Conservation (phyloP, 2,113 vertebrate species). For the Terrapene triunguis region DNA sequence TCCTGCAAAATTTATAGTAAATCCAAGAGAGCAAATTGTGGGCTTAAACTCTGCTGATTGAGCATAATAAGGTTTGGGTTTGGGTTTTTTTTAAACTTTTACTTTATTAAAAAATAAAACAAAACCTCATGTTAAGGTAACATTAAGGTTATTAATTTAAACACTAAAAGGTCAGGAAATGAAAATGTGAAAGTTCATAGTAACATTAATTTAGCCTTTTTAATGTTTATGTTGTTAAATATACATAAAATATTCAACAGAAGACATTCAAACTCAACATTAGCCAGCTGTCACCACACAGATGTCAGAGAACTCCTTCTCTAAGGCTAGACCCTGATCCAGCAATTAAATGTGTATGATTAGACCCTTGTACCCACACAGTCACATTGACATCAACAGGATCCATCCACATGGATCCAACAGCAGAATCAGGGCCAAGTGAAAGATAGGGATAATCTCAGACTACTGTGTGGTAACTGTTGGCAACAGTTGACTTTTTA, state of each 20-base stretch:
- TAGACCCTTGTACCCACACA: background rate
- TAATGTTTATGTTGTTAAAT: background rate
- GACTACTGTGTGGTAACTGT: rapidly evolving
- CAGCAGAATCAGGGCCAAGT: background rate
- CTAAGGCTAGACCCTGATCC: background rate
- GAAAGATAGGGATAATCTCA: background rate
- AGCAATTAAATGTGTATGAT: background rate
- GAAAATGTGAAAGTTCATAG: background rate
- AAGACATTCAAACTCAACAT: conserved; percentile 28
- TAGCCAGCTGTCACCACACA: background rate
- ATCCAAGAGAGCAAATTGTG: rapidly evolving
- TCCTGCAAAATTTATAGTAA: background rate
- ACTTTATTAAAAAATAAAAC: background rate
- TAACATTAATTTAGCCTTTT: rapidly evolving
- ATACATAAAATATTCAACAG: background rate
- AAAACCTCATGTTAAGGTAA: background rate
- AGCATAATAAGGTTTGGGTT: rapidly evolving
- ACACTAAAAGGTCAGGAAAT: background rate
- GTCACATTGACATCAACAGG: rapidly evolving
- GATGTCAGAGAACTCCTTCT: background rate
- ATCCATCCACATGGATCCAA: background rate
- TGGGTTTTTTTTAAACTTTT: background rate
- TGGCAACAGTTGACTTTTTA: rapidly evolving
- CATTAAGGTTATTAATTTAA: background rate
- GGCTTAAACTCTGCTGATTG: background rate